Evolutionary conservation across 2,888 invertebrate species (phyloP).

Genomic region (Congeria kusceri): DNA sequence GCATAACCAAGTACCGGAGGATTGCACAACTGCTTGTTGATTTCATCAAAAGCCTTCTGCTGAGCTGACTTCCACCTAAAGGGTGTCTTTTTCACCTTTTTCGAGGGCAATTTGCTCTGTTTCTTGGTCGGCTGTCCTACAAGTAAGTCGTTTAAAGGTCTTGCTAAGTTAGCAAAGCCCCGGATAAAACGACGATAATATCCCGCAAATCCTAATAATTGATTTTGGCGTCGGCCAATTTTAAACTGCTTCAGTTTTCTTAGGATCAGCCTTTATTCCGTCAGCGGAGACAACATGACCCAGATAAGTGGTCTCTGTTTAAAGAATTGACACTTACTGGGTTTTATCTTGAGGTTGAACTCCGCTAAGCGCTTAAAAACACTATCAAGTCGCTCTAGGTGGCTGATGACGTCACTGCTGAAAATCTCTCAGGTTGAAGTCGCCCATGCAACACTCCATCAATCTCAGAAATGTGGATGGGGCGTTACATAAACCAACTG

Average conservation of each 20-base stretch:
- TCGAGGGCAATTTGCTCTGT: too few relatives aligned
- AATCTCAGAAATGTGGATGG: slow-evolving; percentile 22
- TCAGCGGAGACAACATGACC: slow-evolving; percentile 21
- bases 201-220: not conserved
- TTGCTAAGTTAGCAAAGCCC: too few relatives aligned
- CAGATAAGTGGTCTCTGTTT: slow-evolving; percentile 14
- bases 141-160: not conserved
- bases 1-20: not conserved
- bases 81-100: too few relatives aligned
- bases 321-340: slow-evolving; percentile 25
- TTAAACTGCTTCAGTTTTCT: slow-evolving; percentile 22
- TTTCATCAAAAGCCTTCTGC: not conserved
- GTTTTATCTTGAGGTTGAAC: slow-evolving; percentile 17
- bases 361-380: slow-evolving; percentile 6
- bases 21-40: not conserved
- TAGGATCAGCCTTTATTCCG: slow-evolving; percentile 26
- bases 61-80: not conserved
- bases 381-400: slow-evolving; percentile 14
- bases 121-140: too few relatives aligned
- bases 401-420: slow-evolving; percentile 1
- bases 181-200: too few relatives aligned
- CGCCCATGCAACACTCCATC: slow-evolving; percentile 27
- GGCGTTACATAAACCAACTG: too few relatives aligned
- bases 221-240: slow-evolving; percentile 28
- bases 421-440: too few relatives aligned